Base-by-base conservation (phyloP, 2,797 vertebrate species). In the Harpagifer antarcticus region DNA sequence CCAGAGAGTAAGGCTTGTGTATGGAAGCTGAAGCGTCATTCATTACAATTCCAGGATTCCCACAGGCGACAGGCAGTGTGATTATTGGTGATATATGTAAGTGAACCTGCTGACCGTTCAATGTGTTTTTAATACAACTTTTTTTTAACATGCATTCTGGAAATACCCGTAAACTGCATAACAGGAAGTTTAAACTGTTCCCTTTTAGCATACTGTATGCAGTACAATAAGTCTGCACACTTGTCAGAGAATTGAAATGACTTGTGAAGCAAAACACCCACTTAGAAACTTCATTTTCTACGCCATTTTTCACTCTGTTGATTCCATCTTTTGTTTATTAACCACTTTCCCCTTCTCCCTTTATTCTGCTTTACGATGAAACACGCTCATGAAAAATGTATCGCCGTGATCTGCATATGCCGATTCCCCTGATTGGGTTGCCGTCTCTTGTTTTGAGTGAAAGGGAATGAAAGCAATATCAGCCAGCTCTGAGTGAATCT, bases 381-480 rank as follows among this genome's bases (percentile, higher is more conserved):
- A 89, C 75, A 73, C 66, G 73, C 86, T 94, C 87, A 93, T 94
- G 89, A 92, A 93, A 93, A 87, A 93, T 93, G 16, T 85, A 93
- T 91, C 56, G 44, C 71, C 4, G 44, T 67, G 76, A 93, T 95
- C 91, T 94, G 89, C 92, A 93, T 94, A 90, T 92, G 90, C 85
- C 20, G 68, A 93, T 93, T 89, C 86, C 89, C 89, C 68, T 84
- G 91, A 93, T 92, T 89, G 86, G 76, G 73, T 88, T 86, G 76
- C 79, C 53, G 62, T 79, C 83, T 90, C 76, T 84, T 90, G 86
- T 90, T 91, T 82, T 72, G 74, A 76, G 73, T 71, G 72, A 61
- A 80, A 67, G 16, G 74, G 76, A 88, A 84, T 83, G 83, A 88
- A 85, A 82, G 85, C 76, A 86, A 84, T 84, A 86, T 81, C 53